Evolutionary conservation across 2,797 vertebrate species (phyloP).

Genomic region (Allobates femoralis): DNA sequence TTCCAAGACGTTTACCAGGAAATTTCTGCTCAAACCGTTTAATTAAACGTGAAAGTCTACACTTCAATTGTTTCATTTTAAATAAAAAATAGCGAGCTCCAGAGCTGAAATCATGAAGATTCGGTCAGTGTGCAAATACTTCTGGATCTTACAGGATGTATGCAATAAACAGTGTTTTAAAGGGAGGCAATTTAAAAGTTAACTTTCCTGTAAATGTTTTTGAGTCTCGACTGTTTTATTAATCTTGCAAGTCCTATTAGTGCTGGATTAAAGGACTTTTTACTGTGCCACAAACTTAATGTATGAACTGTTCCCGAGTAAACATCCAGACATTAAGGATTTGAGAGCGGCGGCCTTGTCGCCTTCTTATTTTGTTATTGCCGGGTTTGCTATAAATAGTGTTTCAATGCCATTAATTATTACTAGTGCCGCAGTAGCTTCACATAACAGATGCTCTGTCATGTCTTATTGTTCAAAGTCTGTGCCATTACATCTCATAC

Average conservation of each 20-base stretch:
- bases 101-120: too few species aligned
- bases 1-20: too few species aligned
- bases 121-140: too few species aligned
- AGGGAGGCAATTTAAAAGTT: too few species aligned
- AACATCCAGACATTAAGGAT: conserved; percentile 10
- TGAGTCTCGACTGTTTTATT: not conserved
- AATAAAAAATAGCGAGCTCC: too few species aligned
- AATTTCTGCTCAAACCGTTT: too few species aligned
- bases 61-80: too few species aligned
- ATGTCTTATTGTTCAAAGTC: conserved; percentile 55
- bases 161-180: too few species aligned
- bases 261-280: not conserved
- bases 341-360: not conserved
- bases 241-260: not conserved
- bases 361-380: conserved; percentile 31
- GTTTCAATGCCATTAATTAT: conserved; percentile 59
- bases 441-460: conserved; percentile 55
- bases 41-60: too few species aligned
- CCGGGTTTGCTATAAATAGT: conserved; percentile 56
- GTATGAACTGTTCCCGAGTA: not conserved
- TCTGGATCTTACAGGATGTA: too few species aligned
- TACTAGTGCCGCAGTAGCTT: conserved; percentile 49
- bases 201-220: not conserved
- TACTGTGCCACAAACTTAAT: not conserved
- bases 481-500: conserved; percentile 38